Evolutionary conservation across 2,113 vertebrate genomes (phyloP), one percentile per base, ranked within the genome.

Genomic region (Seriola rivoliana): DNA sequence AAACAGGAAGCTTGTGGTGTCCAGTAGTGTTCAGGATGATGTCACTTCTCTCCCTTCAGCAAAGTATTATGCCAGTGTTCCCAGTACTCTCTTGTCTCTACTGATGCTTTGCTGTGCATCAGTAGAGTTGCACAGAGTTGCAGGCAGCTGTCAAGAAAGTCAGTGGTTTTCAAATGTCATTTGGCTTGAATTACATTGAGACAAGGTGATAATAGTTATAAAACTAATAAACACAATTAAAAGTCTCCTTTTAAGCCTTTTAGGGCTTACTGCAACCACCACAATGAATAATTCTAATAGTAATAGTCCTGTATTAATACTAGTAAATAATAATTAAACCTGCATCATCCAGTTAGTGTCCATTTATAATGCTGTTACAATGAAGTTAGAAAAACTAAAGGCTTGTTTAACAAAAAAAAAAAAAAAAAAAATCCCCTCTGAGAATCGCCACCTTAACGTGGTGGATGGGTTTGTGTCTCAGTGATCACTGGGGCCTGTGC

Each of bases 1-100:
- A 82, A 79, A 84, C 77, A 88, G 82, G 78, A 85, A 81, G 78
- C 77, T 68, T 25, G 36, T 67, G 72, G 60, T 66, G 83, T 79
- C 78, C 75, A 73, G 48, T 68, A 17, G 52, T 71, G 73, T 74
- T 50, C 69, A 60, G 52, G 52, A 75, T 92, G 86, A 90, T 90
- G 87, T 91, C 88, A 89, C 65, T 50, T 78, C 77, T 66, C 72
- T 71, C 46, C 16, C 75, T 19, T 81, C 57, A 79, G 52, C 40
- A 23, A 62, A 68, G 58, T 59, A 52, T 66, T 70, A 65, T 29
- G 14, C 50, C 77, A 60, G 69, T 63, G 63, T 80, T 80, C 59
- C 76, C 76, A 82, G 48, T 46, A 25, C 38, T 44, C 63, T 66
- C 71, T 46, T 62, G 44, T 66, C 36, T 48, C 32, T 73, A 60